A percentile compares a stretch with the other conserved stretches of the same genome.
Evolutionary conservation across 2,888 invertebrate genomes (phyloP).

Genomic region (Polia nebulosa): DNA sequence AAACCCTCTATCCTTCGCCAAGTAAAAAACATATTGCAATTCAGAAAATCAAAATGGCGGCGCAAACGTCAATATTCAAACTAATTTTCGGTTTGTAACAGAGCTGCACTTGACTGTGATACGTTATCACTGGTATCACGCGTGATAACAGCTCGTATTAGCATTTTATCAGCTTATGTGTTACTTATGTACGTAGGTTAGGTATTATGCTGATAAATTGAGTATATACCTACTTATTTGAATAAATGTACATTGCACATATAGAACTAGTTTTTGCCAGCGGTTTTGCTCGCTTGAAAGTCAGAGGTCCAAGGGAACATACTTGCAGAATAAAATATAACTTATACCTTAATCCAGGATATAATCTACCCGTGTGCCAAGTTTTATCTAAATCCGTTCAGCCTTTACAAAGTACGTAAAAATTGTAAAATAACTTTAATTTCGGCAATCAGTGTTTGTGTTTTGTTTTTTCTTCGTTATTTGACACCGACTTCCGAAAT

Average conservation of each 20-base stretch:
- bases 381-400: too few relatives aligned
- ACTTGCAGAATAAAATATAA: too few relatives aligned
- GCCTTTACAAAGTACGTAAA: too few relatives aligned
- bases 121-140: conserved; percentile 62
- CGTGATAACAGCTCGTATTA: conserved; percentile 60
- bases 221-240: neutral
- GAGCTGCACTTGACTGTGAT: conserved; percentile 62
- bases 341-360: too few relatives aligned
- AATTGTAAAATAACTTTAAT: too few relatives aligned
- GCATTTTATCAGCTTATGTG: conserved; percentile 57
- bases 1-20: neutral
- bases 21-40: neutral
- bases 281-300: too few relatives aligned
- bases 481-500: too few relatives aligned
- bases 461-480: too few relatives aligned
- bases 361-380: too few relatives aligned
- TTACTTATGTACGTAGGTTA: conserved; percentile 37
- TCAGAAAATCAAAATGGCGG: conserved; percentile 59
- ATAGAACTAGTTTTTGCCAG: neutral
- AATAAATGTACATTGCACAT: neutral
- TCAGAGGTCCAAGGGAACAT: too few relatives aligned
- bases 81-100: conserved; percentile 57
- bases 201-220: conserved; percentile 30
- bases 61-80: conserved; percentile 35
- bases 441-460: too few relatives aligned